Conservation (phyloP, 2,888 invertebrate species). For the Palloptera scutellata region DNA sequence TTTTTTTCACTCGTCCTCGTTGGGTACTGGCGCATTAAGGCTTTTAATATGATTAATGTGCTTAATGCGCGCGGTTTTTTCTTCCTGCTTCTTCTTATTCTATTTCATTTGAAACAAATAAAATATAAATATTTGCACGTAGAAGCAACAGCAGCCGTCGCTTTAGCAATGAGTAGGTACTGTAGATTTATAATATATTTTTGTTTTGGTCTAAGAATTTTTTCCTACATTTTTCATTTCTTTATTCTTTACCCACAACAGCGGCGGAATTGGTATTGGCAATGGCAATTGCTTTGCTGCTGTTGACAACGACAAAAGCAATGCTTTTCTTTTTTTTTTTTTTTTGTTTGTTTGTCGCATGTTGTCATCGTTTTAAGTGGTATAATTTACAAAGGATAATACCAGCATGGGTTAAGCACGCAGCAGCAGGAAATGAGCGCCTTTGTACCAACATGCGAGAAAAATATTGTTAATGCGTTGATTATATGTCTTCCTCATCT, state of each 20-base stretch:
- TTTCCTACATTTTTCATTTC: conserved; percentile 4
- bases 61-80: conserved; percentile 18
- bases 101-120: background rate
- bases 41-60: conserved; percentile 32
- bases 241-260: conserved; percentile 18
- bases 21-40: conserved; percentile 27
- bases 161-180: too few species aligned
- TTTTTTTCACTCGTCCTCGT: conserved; percentile 18
- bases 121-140: conserved; percentile 29
- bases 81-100: background rate
- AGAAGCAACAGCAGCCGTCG: conserved; percentile 12
- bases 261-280: background rate
- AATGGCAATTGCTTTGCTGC: background rate
- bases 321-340: background rate
- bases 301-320: background rate
- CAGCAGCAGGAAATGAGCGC: conserved; percentile 5
- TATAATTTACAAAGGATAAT: conserved; percentile 52
- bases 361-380: conserved; percentile 50
- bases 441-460: background rate
- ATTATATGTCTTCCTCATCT: conserved; percentile 33
- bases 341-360: conserved; percentile 26
- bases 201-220: too few species aligned
- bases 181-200: too few species aligned
- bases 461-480: conserved; percentile 29
- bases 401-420: conserved; percentile 12